Percentiles rank a stretch among this genome's conserved stretches.
Evolutionary conservation across 2,888 invertebrate genomes (phyloP).

Genomic region (Trypoxylon attenuatum): DNA sequence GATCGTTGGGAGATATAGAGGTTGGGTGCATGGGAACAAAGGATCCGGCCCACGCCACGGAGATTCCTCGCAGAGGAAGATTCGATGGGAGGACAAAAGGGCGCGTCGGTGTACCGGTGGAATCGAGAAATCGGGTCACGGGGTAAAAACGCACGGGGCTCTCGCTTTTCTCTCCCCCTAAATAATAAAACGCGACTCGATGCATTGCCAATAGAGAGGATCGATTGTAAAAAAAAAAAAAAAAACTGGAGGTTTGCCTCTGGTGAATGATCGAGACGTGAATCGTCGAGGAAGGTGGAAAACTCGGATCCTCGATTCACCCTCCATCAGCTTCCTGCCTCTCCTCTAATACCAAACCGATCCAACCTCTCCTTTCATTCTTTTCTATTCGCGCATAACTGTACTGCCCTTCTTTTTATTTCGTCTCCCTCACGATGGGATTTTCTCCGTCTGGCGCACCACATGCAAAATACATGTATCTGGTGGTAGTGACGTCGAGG

Average conservation of each 20-base stretch:
- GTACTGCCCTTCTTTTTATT: slow-evolving; percentile 17
- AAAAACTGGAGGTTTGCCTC: background rate
- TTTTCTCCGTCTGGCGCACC: background rate
- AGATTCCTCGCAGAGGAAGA: too few species aligned
- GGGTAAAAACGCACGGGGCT: slow-evolving; percentile 59
- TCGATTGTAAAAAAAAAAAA: background rate
- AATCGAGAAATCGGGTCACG: slow-evolving; percentile 62
- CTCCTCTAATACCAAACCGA: too few species aligned
- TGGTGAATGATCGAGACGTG: background rate
- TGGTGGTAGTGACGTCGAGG: too few species aligned
- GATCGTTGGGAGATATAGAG: too few species aligned
- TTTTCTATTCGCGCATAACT: slow-evolving; percentile 18
- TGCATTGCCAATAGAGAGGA: too few species aligned
- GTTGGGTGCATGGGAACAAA: too few species aligned
- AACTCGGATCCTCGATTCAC: background rate
- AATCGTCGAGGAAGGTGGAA: slow-evolving; percentile 7
- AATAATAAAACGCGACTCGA: too few species aligned
- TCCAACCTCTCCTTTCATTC: slow-evolving; percentile 7
- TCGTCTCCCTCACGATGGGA: slow-evolving; percentile 6
- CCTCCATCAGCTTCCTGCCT: slow-evolving; percentile 42
- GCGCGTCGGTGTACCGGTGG: slow-evolving; percentile 40
- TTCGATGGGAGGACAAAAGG: slow-evolving; percentile 9
- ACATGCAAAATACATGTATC: too few species aligned
- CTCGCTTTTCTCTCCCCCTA: too few species aligned
- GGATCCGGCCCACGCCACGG: too few species aligned